Conservation (phyloP, 2,797 vertebrate species). For the Heteromormyrus szaboi region DNA sequence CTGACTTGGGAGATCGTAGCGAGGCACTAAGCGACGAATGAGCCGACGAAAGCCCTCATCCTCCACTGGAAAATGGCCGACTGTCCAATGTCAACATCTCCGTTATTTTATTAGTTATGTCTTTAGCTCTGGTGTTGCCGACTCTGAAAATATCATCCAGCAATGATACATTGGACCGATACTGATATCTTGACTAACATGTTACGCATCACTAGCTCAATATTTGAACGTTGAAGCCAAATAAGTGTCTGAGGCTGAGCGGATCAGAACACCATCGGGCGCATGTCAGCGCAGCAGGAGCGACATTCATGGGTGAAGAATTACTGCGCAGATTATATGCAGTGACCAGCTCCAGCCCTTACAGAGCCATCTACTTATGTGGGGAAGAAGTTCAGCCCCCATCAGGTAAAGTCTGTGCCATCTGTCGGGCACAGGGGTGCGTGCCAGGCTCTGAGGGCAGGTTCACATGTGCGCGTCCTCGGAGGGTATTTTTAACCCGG, state of each 20-base stretch:
- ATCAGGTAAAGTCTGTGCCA: neutral
- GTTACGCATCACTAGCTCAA: neutral
- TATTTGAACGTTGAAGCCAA: neutral
- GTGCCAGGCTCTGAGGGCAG: neutral
- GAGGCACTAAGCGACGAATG: neutral
- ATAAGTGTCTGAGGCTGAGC: neutral
- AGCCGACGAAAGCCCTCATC: neutral
- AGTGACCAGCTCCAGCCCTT: neutral
- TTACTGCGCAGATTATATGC: neutral
- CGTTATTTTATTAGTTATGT: neutral
- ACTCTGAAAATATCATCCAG: neutral
- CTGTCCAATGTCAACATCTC: neutral
- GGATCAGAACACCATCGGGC: neutral
- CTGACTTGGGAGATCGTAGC: neutral
- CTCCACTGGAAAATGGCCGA: neutral
- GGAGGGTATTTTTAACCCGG: conserved; percentile 61
- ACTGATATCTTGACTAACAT: neutral
- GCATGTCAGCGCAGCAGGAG: neutral
- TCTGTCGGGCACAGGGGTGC: neutral
- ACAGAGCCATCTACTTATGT: neutral
- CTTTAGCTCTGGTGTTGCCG: neutral
- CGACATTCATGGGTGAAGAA: neutral
- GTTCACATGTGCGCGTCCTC: neutral
- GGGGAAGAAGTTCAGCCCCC: neutral
- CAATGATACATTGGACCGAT: neutral